Percentiles rank a stretch among this genome's conserved stretches.
Conservation (phyloP, 2,113 vertebrate species). For the Tamias sibiricus region DNA sequence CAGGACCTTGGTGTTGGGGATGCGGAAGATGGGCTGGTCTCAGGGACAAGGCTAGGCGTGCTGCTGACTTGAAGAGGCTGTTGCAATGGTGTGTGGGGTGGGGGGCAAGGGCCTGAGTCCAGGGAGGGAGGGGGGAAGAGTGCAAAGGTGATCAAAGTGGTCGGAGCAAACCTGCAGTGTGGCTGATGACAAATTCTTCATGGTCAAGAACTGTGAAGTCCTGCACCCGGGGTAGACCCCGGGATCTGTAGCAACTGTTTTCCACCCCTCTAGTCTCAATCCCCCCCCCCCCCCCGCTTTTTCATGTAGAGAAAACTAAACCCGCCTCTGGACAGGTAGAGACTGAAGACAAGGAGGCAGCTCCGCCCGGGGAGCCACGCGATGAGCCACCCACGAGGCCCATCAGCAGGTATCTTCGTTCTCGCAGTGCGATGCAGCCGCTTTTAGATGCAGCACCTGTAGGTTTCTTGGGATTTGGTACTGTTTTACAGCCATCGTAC, state of each 20-base stretch:
- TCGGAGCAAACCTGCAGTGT: neutral
- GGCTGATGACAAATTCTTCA: neutral
- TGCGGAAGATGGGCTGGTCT: neutral
- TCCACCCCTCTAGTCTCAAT: neutral
- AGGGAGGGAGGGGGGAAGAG: neutral
- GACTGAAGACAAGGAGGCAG: fast-evolving
- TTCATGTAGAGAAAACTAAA: neutral
- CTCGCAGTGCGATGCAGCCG: fast-evolving
- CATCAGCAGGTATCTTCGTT: neutral
- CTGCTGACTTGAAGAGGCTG: neutral
- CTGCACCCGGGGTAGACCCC: neutral
- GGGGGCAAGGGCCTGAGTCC: neutral
- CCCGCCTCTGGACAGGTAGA: neutral
- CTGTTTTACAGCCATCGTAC: neutral
- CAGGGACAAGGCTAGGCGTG: too few species aligned
- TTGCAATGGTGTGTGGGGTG: neutral
- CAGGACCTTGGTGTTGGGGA: neutral
- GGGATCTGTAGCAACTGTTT: neutral
- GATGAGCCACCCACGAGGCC: neutral
- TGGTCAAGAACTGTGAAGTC: neutral
- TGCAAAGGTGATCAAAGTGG: neutral
- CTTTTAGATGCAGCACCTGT: neutral
- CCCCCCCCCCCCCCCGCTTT: neutral
- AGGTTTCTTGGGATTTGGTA: neutral
- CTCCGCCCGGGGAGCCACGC: neutral